Base-by-base conservation (phyloP, 2,888 invertebrate genomes). In the Linnaemya vulpina region DNA sequence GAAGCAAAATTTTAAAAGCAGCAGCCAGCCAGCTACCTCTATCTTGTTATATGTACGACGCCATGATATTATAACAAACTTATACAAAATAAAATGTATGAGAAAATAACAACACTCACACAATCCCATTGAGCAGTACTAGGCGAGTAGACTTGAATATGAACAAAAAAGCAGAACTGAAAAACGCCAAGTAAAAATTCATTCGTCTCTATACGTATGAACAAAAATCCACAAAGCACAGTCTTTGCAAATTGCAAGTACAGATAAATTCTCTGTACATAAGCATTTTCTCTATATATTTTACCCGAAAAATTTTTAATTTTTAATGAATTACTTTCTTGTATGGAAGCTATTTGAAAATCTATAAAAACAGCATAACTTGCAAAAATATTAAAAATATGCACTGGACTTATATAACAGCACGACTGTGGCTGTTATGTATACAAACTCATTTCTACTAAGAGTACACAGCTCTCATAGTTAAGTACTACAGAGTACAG, bases 401-500 rank as follows among this genome's bases (percentile, higher is more conserved):
- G n/a, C 15, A 13, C 51, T 78, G 78, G 75, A 49, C 71, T 74
- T 71, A 82, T 71, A 7, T 51, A 53, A 49, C 13, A 11, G 3
- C 20, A 43, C 22, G 38, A 78, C 85, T 85, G 85, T 85, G 46
- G 13, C 55, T 71, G 75, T 85, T 82, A 82, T 82, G 78, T 79
- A 85, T 79, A 53, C 55, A 78, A 85, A 82, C 65, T 82, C 85
- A 53, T 71, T 60, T 60, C 43, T 67, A 82, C 74, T 75, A 71
- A 71, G 78, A 82, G 81, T 71, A 78, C 35, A 46, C 55, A 67
- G 49, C 74, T 82, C 85, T 85, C 78, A 82, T 67, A 53, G 71
- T 71, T 75, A 75, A 67, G 78, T 79, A 82, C 82, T 79, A 79
- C 71, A 75, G 78, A 51, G 38, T 67, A 85, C 85, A 85, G 85